phyloP scores from a whole-genome alignment of 2,888 invertebrate species.

The Cartodere bifasciata region DNA sequence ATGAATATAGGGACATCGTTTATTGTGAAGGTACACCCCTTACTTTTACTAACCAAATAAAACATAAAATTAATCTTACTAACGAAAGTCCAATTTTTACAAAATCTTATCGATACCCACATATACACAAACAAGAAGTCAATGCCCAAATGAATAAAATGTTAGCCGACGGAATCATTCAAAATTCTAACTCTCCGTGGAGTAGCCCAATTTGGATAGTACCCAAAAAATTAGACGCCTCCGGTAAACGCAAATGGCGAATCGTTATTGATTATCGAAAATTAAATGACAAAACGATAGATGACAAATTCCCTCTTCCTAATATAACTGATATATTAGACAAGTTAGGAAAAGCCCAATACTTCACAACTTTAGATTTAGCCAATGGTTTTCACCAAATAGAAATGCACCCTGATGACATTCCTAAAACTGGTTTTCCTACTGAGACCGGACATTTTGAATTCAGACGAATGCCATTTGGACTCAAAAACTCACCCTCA shows the following conservation, averaged over 20 bases:
- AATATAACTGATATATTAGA: constrained; percentile 20
- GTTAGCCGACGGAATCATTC: constrained; percentile 11
- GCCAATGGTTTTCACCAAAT: constrained; percentile 25
- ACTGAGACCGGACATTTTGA: constrained; percentile 19
- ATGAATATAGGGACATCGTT: too few relatives aligned
- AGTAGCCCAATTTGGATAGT: constrained; percentile 10
- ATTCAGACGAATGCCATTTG: constrained; percentile 20
- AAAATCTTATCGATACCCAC: constrained; percentile 11
- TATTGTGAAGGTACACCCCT: too few relatives aligned
- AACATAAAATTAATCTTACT: constrained; percentile 12
- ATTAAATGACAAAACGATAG: too few relatives aligned
- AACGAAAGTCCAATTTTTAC: constrained; percentile 10
- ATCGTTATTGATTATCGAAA: constrained; percentile 14
- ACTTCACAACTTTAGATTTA: constrained; percentile 19
- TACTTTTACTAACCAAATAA: too few relatives aligned
- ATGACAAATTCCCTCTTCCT: too few relatives aligned
- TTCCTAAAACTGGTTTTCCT: constrained; percentile 21
- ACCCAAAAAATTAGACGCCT: constrained; percentile 14
- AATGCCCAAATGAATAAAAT: constrained; percentile 13
- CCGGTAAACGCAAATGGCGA: constrained; percentile 15
- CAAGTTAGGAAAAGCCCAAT: constrained; percentile 18
- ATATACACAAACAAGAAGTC: constrained; percentile 11
- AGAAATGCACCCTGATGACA: constrained; percentile 14
- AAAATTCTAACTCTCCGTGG: constrained; percentile 11
- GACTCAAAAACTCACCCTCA: constrained; percentile 19